Base-by-base conservation (phyloP, 2,113 vertebrate genomes). In the Macrotis lagotis region DNA sequence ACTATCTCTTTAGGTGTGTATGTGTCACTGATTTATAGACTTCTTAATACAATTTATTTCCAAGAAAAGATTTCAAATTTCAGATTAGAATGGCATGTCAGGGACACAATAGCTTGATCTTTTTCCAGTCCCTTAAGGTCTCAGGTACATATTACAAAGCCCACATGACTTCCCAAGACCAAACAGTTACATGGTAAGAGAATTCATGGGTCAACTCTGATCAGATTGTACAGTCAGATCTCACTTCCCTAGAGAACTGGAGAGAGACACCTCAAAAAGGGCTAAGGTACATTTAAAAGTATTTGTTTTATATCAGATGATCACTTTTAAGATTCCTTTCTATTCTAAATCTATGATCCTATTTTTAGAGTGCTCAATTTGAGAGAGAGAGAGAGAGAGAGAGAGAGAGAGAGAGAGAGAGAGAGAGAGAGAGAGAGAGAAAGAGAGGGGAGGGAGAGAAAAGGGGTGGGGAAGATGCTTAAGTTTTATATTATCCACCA, bases 41-140 rank as follows among this genome's bases (percentile, higher is more conserved):
- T 8, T 47, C 95, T 94, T 16, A 94, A 89, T 93, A 92, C 91
- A 90, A 92, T 94, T 93, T 37, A 52, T 9, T 26, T 44, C 19
- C 50, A 92, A 93, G 95, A 90, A 92, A 88, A 51, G 10, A 51
- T 93, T 97, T 98, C 95, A 95, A n/a, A 96, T 90, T 96, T 95
- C 50, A 3, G 51, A 96, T 97, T 96, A 97, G 93, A 97, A 94
- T 19, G 93, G 10, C 14, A 11, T 96, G 94, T 55, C 48, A 28
- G 92, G 25, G 51, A 66, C 92, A 96, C n/a, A 44, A 90, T 96
- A 92, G 55, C 96, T 93, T 97, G 91, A 96, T 95, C 50, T 95
- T 94, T 94, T 66, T 49, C 8, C 26, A 94, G 92, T 95, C 94
- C 66, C 95, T 9, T 51, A 95, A 96, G 94, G 96, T 96, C 94